Evolutionary conservation across 2,797 vertebrate species (phyloP).

Genomic region (Catharus ustulatus): DNA sequence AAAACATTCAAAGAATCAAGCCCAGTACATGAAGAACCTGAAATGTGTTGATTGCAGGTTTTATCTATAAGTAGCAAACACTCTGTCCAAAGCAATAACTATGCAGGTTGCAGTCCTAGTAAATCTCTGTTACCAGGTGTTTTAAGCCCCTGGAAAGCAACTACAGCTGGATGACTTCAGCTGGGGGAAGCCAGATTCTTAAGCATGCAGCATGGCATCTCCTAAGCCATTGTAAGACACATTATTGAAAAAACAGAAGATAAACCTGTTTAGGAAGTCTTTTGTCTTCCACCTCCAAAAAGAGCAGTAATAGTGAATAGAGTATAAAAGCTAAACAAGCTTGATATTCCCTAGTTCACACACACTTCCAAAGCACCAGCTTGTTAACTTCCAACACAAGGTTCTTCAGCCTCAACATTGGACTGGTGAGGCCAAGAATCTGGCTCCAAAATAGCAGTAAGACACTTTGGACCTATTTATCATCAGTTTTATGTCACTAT

Average conservation of each 20-base stretch:
- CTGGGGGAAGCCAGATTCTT: neutral
- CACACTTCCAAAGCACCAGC: neutral
- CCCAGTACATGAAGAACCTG: neutral
- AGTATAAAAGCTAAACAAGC: neutral
- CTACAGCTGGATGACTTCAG: neutral
- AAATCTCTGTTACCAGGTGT: neutral
- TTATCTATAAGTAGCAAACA: neutral
- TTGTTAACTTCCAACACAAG: neutral
- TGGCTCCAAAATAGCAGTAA: neutral
- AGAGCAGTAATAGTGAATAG: neutral
- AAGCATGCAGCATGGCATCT: neutral
- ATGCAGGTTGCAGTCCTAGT: neutral
- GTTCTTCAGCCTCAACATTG: neutral
- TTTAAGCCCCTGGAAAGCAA: conserved; percentile 7
- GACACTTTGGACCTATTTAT: conserved; percentile 27
- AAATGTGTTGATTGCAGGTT: neutral
- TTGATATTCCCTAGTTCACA: neutral
- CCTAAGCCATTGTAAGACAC: neutral
- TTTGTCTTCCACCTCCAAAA: neutral
- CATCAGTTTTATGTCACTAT: neutral
- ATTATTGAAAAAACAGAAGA: neutral
- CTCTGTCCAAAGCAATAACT: neutral
- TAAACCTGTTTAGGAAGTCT: neutral
- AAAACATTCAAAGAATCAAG: neutral
- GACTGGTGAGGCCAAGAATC: neutral